These are phyloP conservation scores for Epinephelus coioides DNA, from an alignment of 2,797 vertebrate species.

Conservation along the genomic window DNA sequence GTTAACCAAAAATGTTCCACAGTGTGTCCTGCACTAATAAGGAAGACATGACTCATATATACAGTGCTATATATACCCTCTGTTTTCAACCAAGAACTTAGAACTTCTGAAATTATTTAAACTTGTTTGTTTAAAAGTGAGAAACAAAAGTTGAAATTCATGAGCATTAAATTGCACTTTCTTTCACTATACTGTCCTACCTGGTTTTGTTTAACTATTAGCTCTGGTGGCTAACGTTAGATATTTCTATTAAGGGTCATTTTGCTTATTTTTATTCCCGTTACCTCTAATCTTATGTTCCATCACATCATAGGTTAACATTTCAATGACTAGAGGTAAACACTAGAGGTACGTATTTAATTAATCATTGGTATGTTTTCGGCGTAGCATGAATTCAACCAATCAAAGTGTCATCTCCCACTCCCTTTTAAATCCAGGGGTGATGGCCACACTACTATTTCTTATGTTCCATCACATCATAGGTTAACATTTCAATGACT, in stretches of 20 bases:
- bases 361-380: too few relatives aligned
- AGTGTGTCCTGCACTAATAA: slow-evolving; percentile 11
- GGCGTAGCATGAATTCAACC: too few relatives aligned
- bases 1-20: slow-evolving; percentile 15
- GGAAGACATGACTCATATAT: neutral
- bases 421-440: too few relatives aligned
- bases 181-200: neutral
- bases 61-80: neutral
- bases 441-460: too few relatives aligned
- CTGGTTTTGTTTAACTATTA: neutral
- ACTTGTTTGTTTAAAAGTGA: neutral
- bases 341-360: too few relatives aligned
- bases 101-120: neutral
- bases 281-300: neutral
- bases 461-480: neutral
- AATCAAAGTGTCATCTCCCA: too few relatives aligned
- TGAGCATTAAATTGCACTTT: neutral
- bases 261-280: neutral
- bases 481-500: too few relatives aligned
- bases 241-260: neutral
- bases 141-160: neutral
- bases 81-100: neutral
- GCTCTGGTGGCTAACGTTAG: neutral
- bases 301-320: neutral
- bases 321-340: too few relatives aligned